phyloP scores from a whole-genome alignment of 2,113 vertebrate genomes.

The Haemorhous mexicanus region DNA sequence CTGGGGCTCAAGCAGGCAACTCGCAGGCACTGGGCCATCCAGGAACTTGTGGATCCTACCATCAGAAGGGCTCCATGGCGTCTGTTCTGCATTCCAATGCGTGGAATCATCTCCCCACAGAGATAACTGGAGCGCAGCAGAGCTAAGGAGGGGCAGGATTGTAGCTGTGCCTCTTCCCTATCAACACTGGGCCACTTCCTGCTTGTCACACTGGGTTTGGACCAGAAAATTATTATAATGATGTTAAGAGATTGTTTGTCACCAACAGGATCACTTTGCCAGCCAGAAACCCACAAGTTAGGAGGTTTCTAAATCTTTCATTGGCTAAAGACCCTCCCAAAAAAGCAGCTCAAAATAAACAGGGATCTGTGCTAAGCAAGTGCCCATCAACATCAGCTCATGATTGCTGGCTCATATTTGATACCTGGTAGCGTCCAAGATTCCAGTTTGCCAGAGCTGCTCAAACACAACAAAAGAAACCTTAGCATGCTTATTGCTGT shows the following conservation, averaged over 20 bases:
- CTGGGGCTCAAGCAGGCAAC: background rate
- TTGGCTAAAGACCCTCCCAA: background rate
- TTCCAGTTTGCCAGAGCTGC: background rate
- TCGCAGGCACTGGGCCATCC: background rate
- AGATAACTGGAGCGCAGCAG: background rate
- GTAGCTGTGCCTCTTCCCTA: background rate
- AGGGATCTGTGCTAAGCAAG: background rate
- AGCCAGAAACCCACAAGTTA: background rate
- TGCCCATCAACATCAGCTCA: background rate
- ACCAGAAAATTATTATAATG: background rate
- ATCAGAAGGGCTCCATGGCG: background rate
- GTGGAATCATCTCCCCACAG: background rate
- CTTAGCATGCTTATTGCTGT: background rate
- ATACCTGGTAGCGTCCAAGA: background rate
- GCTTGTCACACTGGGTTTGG: background rate
- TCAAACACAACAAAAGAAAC: background rate
- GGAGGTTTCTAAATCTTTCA: background rate
- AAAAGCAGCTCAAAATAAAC: background rate
- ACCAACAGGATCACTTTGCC: background rate
- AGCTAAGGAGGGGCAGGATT: background rate
- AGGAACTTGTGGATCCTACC: background rate
- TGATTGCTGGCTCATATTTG: rapidly evolving
- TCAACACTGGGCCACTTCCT: background rate
- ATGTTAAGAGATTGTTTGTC: background rate
- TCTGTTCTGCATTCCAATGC: background rate